A percentile compares a stretch with the other conserved stretches of the same genome.
These are phyloP conservation scores for Nemotelus pantherinus DNA, from an alignment of 2,888 invertebrate species.

Conservation along the genomic window DNA sequence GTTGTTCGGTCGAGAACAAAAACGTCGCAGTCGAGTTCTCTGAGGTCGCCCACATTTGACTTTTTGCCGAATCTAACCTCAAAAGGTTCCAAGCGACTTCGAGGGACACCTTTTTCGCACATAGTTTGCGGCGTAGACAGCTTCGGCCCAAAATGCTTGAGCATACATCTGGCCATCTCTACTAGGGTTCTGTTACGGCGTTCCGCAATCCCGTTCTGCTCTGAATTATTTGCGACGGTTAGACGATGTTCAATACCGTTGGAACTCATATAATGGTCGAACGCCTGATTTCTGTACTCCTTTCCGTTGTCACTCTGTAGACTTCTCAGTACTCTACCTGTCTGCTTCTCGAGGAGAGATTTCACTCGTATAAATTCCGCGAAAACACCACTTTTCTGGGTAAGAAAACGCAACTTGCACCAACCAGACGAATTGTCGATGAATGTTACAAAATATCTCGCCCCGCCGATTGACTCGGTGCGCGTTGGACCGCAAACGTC, in stretches of 20 bases:
- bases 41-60: too few relatives aligned
- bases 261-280: background rate
- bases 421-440: slow-evolving; percentile 15
- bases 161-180: background rate
- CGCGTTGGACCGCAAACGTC: slow-evolving; percentile 21
- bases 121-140: background rate
- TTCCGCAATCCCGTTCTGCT: slow-evolving; percentile 2
- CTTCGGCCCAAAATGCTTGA: background rate
- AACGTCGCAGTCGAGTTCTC: too few relatives aligned
- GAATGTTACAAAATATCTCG: slow-evolving; percentile 28
- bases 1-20: too few relatives aligned
- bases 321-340: background rate
- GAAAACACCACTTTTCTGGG: slow-evolving; percentile 16
- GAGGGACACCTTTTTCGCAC: background rate
- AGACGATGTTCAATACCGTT: background rate
- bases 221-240: background rate
- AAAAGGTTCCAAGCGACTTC: background rate
- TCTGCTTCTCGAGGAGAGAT: background rate
- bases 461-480: background rate
- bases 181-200: background rate
- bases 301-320: background rate
- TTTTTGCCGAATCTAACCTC: too few relatives aligned
- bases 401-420: slow-evolving; percentile 14
- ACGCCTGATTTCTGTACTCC: background rate
- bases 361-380: background rate